Evolutionary conservation across 2,797 vertebrate species (phyloP), one percentile per base, ranked within the genome.

Genomic region (Chromobotia macracanthus): DNA sequence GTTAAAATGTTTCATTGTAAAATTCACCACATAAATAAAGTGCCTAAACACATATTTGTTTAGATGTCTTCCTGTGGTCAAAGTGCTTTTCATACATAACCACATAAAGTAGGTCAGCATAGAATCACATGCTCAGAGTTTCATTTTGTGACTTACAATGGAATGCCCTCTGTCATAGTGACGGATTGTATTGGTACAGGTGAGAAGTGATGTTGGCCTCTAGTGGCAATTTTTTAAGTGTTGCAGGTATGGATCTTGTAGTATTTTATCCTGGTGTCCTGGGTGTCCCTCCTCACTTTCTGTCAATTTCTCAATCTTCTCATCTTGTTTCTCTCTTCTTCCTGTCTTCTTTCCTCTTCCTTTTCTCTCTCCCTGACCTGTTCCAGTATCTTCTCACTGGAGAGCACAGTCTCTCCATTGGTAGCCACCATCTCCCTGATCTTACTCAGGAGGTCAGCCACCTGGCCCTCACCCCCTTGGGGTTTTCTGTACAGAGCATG

Each of bases 381-480:
- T 58, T 80, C 41, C 5, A 82, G 31, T 11, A 86, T 72, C 55
- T 74, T 70, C 15, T 86, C 66, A 56, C 79, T 84, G 53, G 66
- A 65, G 28, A 85, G 51, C 73, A 84, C 31, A 3, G 23, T 44
- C 41, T 68, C 81, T 63, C 66, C 73, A 35, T 85, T 83, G 7
- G 25, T 50, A 11, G 48, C 63, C 18, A 76, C 72, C 79, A 85
- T 83, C 23, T 61, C 15, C 5, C 58, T 71, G 55, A 87, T 75
- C 23, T 87, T 87, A n/a, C 19, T 44, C 71, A 87, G 31, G 53
- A 86, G 83, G n/a, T 77, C 53, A 8, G 38, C 72, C 16, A 86
- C 72, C 74, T 64, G 73, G 64, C 84, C 65, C 9, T 82, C 46
- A 16, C 67, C 68, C 60, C 50, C 78, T 28, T 60, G 41, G 35